Base-by-base conservation (phyloP, 2,113 vertebrate species). In the Nesoenas mayeri region DNA sequence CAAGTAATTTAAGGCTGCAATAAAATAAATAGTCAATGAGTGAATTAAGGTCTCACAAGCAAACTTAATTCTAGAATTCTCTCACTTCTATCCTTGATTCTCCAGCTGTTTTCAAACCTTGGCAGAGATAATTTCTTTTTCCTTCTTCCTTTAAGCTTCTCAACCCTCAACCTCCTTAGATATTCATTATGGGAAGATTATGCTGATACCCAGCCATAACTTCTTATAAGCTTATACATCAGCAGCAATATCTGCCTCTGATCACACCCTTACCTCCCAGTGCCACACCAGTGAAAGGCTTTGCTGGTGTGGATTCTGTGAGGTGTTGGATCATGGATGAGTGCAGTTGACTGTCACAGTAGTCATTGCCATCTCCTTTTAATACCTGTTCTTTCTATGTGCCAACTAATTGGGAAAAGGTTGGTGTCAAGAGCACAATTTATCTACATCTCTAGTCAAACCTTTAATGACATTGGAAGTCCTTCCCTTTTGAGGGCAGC, bases 231-330 rank as follows among this genome's bases (percentile, higher is more conserved):
- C 4, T 78, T 24, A n/a, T 6, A 3, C 8, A 29, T 6, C 28
- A 47, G 7, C 47, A 90, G 32, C 38, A 56, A 17, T 15, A 50
- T 56, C 2, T 0, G 1, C 18, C 28, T 61, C 0, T 51, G 0
- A 24, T 38, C 26, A 34, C 1, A 2, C 13, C 36, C 11, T 5
- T 2, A 51, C 3, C 19, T 34, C 10, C 40, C 47, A 32, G 15
- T 5, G 53, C 11, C 32, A n/a, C 50, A 31, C 3, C 60, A 58
- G 26, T 13, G 26, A 65, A 83, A 66, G 0, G 2, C 5, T 62
- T 42, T 57, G 56, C 56, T 70, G 34, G 4, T 17, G 25, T 4
- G 5, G 17, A 11, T 25, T 79, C 32, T 94, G 34, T 24, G 57
- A 71, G 20, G 0, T 50, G 8, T 10, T 75, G 79, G n/a, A n/a